Conservation (phyloP, 2,888 invertebrate species). For the Orthosia gracilis region DNA sequence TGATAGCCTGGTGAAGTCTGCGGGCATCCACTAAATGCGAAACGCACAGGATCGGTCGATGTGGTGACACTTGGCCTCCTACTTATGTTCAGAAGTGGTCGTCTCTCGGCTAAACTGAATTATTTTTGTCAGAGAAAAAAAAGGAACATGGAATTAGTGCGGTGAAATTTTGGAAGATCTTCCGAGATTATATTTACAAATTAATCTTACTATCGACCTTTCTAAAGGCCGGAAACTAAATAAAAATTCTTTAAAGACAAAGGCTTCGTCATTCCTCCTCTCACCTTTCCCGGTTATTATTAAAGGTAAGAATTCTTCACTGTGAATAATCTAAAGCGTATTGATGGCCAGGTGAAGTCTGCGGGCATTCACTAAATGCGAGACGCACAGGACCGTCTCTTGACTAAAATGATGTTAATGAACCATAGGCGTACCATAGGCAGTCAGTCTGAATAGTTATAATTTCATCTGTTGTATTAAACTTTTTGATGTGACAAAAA, state of each 20-base stretch:
- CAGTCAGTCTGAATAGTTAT: too few species aligned
- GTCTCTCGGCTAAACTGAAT: constrained; percentile 18
- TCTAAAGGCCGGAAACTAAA: constrained; percentile 32
- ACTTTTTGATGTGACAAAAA: background rate
- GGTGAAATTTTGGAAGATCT: constrained; percentile 45
- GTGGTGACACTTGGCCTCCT: too few species aligned
- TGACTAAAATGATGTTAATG: too few species aligned
- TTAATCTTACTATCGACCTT: constrained; percentile 50
- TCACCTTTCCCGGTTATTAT: constrained; percentile 66
- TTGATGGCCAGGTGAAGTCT: too few species aligned
- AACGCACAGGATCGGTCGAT: too few species aligned
- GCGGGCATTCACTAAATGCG: too few species aligned
- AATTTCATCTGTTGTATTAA: background rate
- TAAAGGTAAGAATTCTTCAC: constrained; percentile 65
- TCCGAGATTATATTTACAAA: constrained; percentile 58
- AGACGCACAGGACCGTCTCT: too few species aligned
- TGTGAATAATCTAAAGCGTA: constrained; percentile 71
- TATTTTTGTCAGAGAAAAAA: constrained; percentile 48
- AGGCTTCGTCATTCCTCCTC: constrained; percentile 57
- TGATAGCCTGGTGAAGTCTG: too few species aligned
- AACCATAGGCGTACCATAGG: too few species aligned
- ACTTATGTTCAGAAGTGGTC: too few species aligned
- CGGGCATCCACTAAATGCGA: too few species aligned
- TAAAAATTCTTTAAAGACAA: constrained; percentile 60
- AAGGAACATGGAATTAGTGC: constrained; percentile 39